Evolutionary conservation across 1,140 invertebrate genomes (phyloP), one percentile per base, ranked within the genome.

Genomic region (Leucophenga varia): DNA sequence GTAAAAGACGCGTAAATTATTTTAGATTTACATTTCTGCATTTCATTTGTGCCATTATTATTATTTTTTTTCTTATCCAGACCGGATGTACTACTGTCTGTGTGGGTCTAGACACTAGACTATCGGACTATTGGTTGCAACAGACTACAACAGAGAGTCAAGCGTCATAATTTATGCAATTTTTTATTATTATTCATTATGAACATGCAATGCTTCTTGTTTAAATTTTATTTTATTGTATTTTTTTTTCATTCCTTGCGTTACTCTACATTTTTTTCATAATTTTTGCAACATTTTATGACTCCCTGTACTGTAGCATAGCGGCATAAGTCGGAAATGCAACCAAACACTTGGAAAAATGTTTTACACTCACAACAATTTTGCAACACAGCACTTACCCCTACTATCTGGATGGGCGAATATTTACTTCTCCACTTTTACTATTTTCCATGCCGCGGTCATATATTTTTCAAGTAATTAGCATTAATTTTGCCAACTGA

Each of bases 381-480:
- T n/a, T n/a, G n/a, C n/a, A n/a, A n/a, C n/a, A n/a, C n/a, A n/a
- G n/a, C n/a, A n/a, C n/a, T n/a, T n/a, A n/a, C n/a, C n/a, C n/a
- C n/a, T n/a, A n/a, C n/a, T n/a, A n/a, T n/a, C n/a, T n/a, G n/a
- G n/a, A n/a, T n/a, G n/a, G n/a, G n/a, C n/a, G n/a, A n/a, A n/a
- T n/a, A 46, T 51, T 64, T 51, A 59, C 42, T 45, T 17, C 32
- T 22, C 13, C 30, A 14, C 42, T 22, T 19, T 13, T 10, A 1
- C 20, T 6, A 16, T 2, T n/a, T 38, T 31, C 9, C 52, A 53
- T 55, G 40, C 57, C 51, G 38, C 46, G 47, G 44, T 55, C 57
- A 68, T 64, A 61, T 69, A 61, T 69, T 69, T 68, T 61, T 57
- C 59, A 69, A 64, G 64, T 69, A 69, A 69, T 69, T 69, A 64